phyloP scores from a whole-genome alignment of 2,888 invertebrate species.

The Diaperis boleti region DNA sequence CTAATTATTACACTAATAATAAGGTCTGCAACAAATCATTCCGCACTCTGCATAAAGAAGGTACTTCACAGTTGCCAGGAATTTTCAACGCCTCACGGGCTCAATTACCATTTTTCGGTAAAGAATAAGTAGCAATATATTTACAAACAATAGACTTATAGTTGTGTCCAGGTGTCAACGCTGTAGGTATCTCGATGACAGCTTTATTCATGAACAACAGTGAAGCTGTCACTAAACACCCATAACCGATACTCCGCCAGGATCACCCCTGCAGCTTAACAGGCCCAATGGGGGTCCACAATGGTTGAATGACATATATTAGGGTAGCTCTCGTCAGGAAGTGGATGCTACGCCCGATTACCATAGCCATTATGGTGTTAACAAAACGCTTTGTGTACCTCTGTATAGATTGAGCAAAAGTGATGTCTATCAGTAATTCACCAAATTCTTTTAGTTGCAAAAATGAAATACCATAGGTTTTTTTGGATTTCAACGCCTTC shows the following conservation, averaged over 20 bases:
- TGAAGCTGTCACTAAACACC: conserved; percentile 58
- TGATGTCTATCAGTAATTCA: background rate
- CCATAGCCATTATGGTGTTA: conserved; percentile 5
- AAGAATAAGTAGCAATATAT: conserved; percentile 53
- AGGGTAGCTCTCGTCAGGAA: conserved; percentile 49
- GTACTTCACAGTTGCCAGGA: conserved; percentile 21
- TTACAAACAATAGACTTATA: conserved; percentile 58
- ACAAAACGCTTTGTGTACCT: background rate
- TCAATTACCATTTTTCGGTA: conserved; percentile 37
- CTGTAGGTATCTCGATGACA: conserved; percentile 56
- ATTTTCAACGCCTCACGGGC: conserved; percentile 16
- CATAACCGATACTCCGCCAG: conserved; percentile 56
- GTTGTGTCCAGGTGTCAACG: conserved; percentile 60
- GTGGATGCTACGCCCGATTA: conserved; percentile 31
- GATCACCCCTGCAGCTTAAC: conserved; percentile 47
- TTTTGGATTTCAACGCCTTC: too few relatives aligned
- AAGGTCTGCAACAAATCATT: conserved; percentile 32
- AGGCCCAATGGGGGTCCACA: conserved; percentile 42
- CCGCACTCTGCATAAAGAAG: conserved; percentile 25
- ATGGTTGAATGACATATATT: conserved; percentile 51
- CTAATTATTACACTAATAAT: conserved; percentile 19
- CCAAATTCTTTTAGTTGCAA: background rate
- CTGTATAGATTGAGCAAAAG: background rate
- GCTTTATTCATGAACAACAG: conserved; percentile 52
- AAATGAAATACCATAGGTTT: too few relatives aligned